These are phyloP conservation scores for Psix sp. DNA, from an alignment of 1,140 invertebrate genomes.

Conservation along the genomic window DNA sequence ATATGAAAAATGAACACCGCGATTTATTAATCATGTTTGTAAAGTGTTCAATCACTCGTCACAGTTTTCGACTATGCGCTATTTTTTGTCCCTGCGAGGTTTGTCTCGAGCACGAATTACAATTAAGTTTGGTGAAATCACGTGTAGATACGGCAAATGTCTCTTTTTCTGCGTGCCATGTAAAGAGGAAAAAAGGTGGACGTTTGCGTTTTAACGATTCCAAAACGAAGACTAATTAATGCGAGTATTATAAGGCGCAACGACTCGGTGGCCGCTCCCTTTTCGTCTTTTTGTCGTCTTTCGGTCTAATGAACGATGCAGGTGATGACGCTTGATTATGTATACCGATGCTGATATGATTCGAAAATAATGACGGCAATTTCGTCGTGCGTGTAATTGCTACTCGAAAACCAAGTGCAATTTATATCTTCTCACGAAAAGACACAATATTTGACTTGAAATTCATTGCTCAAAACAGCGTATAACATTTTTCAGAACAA, in stretches of 20 bases:
- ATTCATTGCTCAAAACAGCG: too few species aligned
- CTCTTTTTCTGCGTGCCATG: background rate
- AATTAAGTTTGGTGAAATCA: too few species aligned
- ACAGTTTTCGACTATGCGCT: background rate
- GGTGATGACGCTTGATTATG: conserved; percentile 33
- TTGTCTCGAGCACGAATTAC: too few species aligned
- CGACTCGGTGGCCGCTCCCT: background rate
- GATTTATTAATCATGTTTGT: too few species aligned
- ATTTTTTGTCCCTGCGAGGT: background rate
- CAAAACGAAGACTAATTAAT: conserved; percentile 7
- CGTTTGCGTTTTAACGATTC: too few species aligned
- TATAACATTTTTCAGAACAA: too few species aligned
- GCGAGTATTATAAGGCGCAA: conserved; percentile 16
- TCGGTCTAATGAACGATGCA: conserved; percentile 25
- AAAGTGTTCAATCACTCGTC: conserved; percentile 8
- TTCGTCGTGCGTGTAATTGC: conserved; percentile 24
- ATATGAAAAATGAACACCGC: conserved; percentile 31
- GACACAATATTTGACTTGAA: too few species aligned
- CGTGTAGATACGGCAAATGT: background rate
- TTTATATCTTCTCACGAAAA: conserved; percentile 8
- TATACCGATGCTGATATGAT: conserved; percentile 23
- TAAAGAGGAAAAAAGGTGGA: background rate
- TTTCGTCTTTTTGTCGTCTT: conserved; percentile 3
- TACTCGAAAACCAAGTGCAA: conserved; percentile 24
- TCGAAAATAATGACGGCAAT: conserved; percentile 36